phyloP scores from a whole-genome alignment of 2,888 invertebrate species.

The Cosmopolites sordidus region DNA sequence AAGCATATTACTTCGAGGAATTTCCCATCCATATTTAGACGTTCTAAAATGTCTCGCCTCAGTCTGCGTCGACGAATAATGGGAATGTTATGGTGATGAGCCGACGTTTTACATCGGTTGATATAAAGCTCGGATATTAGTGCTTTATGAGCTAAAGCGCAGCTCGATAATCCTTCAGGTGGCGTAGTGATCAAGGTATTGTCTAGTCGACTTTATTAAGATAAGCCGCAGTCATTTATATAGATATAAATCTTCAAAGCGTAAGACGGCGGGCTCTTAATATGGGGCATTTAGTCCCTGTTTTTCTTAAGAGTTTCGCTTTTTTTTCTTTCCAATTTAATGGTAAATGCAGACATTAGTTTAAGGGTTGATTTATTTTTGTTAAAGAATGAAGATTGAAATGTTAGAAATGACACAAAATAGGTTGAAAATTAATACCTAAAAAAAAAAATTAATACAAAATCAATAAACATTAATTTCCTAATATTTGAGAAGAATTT shows the following conservation, averaged over 20 bases:
- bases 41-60: conserved; percentile 37
- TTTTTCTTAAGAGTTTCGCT: no score
- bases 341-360: no score
- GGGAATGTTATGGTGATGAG: conserved; percentile 50
- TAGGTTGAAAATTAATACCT: no score
- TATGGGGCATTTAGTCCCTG: no score
- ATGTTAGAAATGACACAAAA: no score
- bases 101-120: conserved; percentile 41
- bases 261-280: neutral
- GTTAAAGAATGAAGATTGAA: no score
- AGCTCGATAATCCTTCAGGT: conserved; percentile 39
- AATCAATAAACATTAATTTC: no score
- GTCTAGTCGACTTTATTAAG: conserved; percentile 30
- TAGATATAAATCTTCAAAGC: conserved; percentile 1
- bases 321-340: no score
- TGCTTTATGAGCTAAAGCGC: conserved; percentile 33
- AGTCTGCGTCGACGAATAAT: conserved; percentile 43
- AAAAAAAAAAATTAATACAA: no score
- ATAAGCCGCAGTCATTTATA: conserved; percentile 6
- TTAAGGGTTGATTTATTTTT: no score
- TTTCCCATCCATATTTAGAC: conserved; percentile 27
- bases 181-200: conserved; percentile 31
- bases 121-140: conserved; percentile 46
- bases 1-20: neutral
- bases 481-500: no score